Conservation (phyloP, 2,888 invertebrate species). For the Agelastica alni region DNA sequence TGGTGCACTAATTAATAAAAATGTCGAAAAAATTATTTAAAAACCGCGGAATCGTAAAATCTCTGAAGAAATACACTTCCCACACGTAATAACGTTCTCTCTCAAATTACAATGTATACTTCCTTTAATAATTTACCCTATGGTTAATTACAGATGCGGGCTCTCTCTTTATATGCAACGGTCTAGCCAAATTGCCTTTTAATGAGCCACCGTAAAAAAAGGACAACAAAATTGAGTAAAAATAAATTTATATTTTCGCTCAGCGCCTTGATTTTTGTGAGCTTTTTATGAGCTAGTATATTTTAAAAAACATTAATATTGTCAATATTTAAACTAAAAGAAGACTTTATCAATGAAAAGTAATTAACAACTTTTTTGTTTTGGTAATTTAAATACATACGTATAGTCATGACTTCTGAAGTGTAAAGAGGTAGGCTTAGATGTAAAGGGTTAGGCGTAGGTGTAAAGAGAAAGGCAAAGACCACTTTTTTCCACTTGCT, state of each 20-base stretch:
- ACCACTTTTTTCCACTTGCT: too few relatives aligned
- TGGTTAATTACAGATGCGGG: constrained; percentile 30
- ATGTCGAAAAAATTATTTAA: constrained; percentile 4
- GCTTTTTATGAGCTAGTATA: too few relatives aligned
- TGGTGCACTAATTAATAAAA: background rate
- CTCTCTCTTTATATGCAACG: constrained; percentile 21
- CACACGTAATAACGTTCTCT: constrained; percentile 19
- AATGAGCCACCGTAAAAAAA: constrained; percentile 27
- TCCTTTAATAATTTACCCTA: constrained; percentile 29
- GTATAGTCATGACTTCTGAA: too few relatives aligned
- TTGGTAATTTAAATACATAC: too few relatives aligned
- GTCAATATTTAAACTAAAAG: too few relatives aligned
- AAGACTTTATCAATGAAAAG: too few relatives aligned
- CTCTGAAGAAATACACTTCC: constrained; percentile 19
- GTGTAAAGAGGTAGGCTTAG: too few relatives aligned
- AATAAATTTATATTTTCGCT: background rate
- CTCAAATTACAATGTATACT: constrained; percentile 28
- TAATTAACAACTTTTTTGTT: too few relatives aligned
- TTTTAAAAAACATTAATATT: too few relatives aligned
- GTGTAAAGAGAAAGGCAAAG: too few relatives aligned
- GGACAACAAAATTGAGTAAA: constrained; percentile 8
- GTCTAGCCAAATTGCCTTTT: constrained; percentile 29
- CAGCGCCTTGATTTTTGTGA: too few relatives aligned
- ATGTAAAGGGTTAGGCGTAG: too few relatives aligned
- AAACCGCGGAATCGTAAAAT: constrained; percentile 9